Conservation (phyloP, 2,113 vertebrate genomes). For the Myotis davidii region DNA sequence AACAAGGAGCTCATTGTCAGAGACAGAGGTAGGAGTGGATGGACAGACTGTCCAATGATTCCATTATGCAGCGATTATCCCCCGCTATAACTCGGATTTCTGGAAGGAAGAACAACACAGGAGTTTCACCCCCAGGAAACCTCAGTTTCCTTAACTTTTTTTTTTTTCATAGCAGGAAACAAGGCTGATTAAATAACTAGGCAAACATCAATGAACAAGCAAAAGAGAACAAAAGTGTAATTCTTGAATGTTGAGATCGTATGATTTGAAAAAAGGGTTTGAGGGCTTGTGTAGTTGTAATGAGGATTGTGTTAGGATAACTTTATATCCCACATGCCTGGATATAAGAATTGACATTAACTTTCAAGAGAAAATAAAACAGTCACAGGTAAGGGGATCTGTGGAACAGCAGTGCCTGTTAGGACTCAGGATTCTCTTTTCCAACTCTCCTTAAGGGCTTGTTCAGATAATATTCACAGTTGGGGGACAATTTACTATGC, state of each 20-base stretch:
- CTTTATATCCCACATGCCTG: background rate
- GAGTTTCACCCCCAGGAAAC: conserved; percentile 33
- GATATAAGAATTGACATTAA: background rate
- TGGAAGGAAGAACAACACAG: conserved; percentile 44
- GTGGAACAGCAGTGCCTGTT: background rate
- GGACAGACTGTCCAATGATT: conserved; percentile 49
- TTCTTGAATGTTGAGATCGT: conserved; percentile 40
- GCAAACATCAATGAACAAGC: conserved; percentile 21
- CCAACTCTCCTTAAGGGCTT: background rate
- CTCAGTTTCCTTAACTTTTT: background rate
- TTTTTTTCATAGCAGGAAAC: background rate
- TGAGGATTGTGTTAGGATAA: background rate
- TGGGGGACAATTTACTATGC: background rate
- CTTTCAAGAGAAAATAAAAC: background rate
- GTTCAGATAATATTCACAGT: background rate
- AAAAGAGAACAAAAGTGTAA: conserved; percentile 50
- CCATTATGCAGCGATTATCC: conserved; percentile 45
- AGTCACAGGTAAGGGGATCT: background rate
- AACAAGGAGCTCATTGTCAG: conserved; percentile 60
- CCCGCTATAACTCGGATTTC: conserved; percentile 51
- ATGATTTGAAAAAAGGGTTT: background rate
- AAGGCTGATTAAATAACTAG: conserved; percentile 55
- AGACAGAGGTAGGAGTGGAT: conserved; percentile 6
- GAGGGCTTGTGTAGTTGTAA: background rate
- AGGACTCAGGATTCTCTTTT: background rate